Base-by-base conservation (phyloP, 2,888 invertebrate genomes). In the Caenorhabditis sp. region DNA sequence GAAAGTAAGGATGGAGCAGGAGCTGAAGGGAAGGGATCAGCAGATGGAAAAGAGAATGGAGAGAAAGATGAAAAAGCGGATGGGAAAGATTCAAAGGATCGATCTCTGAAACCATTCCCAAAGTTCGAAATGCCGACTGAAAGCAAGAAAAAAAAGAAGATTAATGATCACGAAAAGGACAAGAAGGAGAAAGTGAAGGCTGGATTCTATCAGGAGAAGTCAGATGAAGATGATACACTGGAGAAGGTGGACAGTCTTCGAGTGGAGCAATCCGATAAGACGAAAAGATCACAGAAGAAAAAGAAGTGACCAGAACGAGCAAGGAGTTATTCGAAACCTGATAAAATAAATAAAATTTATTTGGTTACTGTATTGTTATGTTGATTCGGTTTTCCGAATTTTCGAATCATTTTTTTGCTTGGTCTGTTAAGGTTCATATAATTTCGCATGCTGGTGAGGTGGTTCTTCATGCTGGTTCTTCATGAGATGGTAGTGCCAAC, bases 171-270 rank as follows among this genome's bases (percentile, higher is more conserved):
- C 41, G 86, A 86, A 51, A 31, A 38, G 12, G 86, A 86, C 2
- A 86, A 85, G 69, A 24, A 85, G 31, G 66, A 76, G 64, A 84
- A 84, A 70, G 82, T 86, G n/a, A 72, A 80, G 59, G 58, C 74
- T n/a, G 86, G 86, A 73, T 85, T 86, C 77, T 86, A 79, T 68
- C 80, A 86, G 66, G 80, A 84, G 26, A 85, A 81, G 44, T 85
- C 85, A 12, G 85, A 85, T 61, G 85, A 85, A 31, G 85, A 85
- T 70, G 85, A 85, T 47, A 85, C 85, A 0, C 56, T 85, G 44
- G 85, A 85, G 49, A 80, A 83, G 41, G 75, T 85, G 24, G 79
- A 63, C 8, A 85, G 85, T 82, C 66, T 83, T 24, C 63, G 68
- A 22, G 74, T 81, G 10, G 85, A 85, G 54, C 63, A 83, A 26